Percentiles rank a stretch among this genome's conserved stretches.
Conservation (phyloP, 2,797 vertebrate genomes). For the Octomys mimax region DNA sequence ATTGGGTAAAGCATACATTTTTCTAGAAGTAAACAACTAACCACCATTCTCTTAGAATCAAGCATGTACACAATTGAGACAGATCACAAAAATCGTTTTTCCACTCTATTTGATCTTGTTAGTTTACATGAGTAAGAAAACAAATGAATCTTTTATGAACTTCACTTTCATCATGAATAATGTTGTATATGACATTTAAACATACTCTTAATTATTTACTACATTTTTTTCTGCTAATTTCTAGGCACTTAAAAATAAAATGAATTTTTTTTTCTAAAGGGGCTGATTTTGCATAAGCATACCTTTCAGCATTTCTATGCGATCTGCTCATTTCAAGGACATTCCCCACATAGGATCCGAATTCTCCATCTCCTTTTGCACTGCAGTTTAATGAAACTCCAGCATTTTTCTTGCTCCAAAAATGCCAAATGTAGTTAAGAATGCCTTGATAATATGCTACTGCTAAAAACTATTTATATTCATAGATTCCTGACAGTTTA, state of each 20-base stretch:
- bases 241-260: conserved; percentile 78
- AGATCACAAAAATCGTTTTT: conserved; percentile 79
- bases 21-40: conserved; percentile 55
- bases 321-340: conserved; percentile 83
- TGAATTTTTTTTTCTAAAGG: conserved; percentile 27
- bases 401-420: conserved; percentile 88
- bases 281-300: conserved; percentile 70
- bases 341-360: conserved; percentile 72
- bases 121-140: conserved; percentile 83
- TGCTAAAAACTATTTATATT: conserved; percentile 90
- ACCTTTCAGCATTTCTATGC: conserved; percentile 71
- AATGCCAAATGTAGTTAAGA: conserved; percentile 89
- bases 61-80: conserved; percentile 54
- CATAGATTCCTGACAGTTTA: conserved; percentile 89
- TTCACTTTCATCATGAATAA: conserved; percentile 88
- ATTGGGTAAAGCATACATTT: background rate
- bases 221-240: conserved; percentile 84
- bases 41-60: conserved; percentile 51
- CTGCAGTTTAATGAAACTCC: conserved; percentile 85
- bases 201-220: conserved; percentile 88
- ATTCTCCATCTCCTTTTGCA: conserved; percentile 77
- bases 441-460: conserved; percentile 88
- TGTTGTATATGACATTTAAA: conserved; percentile 86
- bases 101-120: conserved; percentile 84
- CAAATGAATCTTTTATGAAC: conserved; percentile 89